These are phyloP conservation scores for Amphiprion ocellaris DNA, from an alignment of 2,113 vertebrate species.

Conservation along the genomic window DNA sequence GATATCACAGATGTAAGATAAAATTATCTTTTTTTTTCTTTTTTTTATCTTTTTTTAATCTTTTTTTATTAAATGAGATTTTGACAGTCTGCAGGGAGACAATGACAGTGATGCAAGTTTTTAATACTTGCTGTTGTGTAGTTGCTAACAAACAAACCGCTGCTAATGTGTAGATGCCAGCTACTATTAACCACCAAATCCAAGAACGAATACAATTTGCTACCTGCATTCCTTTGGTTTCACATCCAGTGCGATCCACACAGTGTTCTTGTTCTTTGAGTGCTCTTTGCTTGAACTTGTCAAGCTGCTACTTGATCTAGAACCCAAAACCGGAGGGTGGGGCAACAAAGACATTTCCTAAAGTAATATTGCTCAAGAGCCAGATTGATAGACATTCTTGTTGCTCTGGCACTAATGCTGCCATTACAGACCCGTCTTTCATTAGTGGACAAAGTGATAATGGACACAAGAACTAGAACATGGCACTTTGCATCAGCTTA, in stretches of 20 bases:
- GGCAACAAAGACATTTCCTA: slow-evolving; percentile 57
- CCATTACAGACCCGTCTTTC: background rate
- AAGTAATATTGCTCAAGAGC: slow-evolving; percentile 64
- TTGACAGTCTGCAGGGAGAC: background rate
- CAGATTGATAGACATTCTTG: slow-evolving; percentile 41
- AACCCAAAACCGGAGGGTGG: slow-evolving; percentile 56
- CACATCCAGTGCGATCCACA: slow-evolving; percentile 69
- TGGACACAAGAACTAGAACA: slow-evolving; percentile 4
- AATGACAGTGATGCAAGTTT: slow-evolving; percentile 14
- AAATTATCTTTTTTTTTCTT: too few species aligned
- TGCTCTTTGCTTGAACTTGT: slow-evolving; percentile 75
- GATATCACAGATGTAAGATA: background rate
- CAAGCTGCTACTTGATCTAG: slow-evolving; percentile 74
- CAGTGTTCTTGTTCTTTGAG: slow-evolving; percentile 54
- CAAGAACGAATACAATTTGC: slow-evolving; percentile 68
- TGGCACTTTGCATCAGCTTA: slow-evolving; percentile 31
- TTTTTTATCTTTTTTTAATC: too few species aligned
- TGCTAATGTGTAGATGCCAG: slow-evolving; percentile 51
- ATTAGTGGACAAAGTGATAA: slow-evolving; percentile 8
- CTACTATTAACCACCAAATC: slow-evolving; percentile 43
- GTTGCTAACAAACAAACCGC: slow-evolving; percentile 39
- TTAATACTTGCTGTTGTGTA: background rate
- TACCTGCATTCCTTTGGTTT: slow-evolving; percentile 73
- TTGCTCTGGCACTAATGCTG: slow-evolving; percentile 3
- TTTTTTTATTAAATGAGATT: background rate